phyloP scores from a whole-genome alignment of 2,888 invertebrate genomes.

The Brenthis ino region DNA sequence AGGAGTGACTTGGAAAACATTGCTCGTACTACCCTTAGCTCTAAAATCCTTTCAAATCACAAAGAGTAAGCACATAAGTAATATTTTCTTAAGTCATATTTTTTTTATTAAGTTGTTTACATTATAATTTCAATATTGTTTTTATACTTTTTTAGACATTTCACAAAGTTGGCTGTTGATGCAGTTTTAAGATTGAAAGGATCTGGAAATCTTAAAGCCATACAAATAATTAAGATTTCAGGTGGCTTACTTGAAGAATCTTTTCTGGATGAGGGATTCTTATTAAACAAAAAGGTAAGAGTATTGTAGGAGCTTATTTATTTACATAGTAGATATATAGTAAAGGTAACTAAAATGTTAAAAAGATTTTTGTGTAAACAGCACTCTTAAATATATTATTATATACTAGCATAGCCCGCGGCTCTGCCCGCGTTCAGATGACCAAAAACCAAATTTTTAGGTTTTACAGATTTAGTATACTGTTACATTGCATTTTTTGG shows the following conservation, averaged over 20 bases:
- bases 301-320: background rate
- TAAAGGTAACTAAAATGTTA: too few species aligned
- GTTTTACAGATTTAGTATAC: too few species aligned
- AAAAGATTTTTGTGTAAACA: background rate
- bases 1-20: slow-evolving; percentile 96
- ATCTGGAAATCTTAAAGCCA: slow-evolving; percentile 96
- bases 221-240: slow-evolving; percentile 98
- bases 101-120: too few species aligned
- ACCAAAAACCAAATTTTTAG: too few species aligned
- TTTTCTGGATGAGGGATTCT: slow-evolving; percentile 96
- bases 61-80: slow-evolving; percentile 85
- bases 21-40: slow-evolving; percentile 97
- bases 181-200: slow-evolving; percentile 97
- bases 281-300: slow-evolving; percentile 94
- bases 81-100: too few species aligned
- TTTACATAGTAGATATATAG: background rate
- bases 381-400: background rate
- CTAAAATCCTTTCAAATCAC: slow-evolving; percentile 98
- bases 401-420: background rate
- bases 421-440: too few species aligned
- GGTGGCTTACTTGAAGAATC: slow-evolving; percentile 97
- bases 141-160: slow-evolving; percentile 79
- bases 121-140: too few species aligned
- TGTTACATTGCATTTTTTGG: too few species aligned
- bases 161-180: slow-evolving; percentile 96